Percentiles rank a stretch among this genome's conserved stretches.
These are phyloP conservation scores for Tapirus indicus DNA, from an alignment of 2,797 vertebrate species.

Conservation along the genomic window DNA sequence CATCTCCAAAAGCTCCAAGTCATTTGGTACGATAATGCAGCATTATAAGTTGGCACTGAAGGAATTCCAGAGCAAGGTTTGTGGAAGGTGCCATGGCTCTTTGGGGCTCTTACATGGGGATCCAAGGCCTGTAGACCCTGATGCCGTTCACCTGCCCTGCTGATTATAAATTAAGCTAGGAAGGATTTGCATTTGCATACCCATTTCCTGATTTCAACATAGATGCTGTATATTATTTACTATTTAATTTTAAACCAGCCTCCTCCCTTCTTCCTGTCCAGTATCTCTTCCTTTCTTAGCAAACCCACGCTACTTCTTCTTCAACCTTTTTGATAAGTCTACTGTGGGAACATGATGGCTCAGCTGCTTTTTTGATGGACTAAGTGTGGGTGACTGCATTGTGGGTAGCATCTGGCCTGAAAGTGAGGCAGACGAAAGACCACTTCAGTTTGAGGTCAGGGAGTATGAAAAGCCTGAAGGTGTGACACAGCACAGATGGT, in stretches of 20 bases:
- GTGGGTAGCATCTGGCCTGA: background rate
- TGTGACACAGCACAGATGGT: background rate
- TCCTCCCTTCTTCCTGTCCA: background rate
- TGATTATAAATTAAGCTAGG: background rate
- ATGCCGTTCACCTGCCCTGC: background rate
- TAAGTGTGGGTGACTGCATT: too few relatives aligned
- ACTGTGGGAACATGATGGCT: background rate
- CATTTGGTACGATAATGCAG: constrained; percentile 85
- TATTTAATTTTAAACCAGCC: background rate
- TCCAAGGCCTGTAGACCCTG: background rate
- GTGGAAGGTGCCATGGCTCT: constrained; percentile 38
- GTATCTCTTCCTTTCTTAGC: background rate
- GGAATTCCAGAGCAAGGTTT: constrained; percentile 93
- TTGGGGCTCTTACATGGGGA: background rate
- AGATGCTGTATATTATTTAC: background rate
- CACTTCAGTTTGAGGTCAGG: background rate
- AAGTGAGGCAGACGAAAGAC: background rate
- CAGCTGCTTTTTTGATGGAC: background rate
- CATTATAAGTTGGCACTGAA: constrained; percentile 89
- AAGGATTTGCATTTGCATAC: background rate
- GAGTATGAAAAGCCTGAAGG: background rate
- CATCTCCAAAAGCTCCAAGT: constrained; percentile 88
- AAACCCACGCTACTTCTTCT: background rate
- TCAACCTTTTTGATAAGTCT: background rate
- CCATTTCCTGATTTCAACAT: background rate